These are phyloP conservation scores for Henicopernis longicauda DNA, from an alignment of 2,113 vertebrate species.

Conservation along the genomic window DNA sequence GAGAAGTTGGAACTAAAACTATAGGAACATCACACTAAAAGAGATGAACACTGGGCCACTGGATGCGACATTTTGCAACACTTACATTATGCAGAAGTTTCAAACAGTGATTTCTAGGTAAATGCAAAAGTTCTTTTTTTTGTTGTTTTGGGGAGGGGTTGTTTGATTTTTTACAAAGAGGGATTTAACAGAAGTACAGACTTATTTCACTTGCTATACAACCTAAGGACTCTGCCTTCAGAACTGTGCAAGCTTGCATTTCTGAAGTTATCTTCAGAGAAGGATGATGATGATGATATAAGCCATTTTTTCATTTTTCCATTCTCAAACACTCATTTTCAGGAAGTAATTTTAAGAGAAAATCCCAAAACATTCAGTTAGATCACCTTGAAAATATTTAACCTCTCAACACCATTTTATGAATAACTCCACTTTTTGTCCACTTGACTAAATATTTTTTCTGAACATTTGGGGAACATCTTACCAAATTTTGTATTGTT, in stretches of 20 bases:
- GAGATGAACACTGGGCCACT: neutral
- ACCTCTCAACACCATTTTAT: neutral
- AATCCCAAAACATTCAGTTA: neutral
- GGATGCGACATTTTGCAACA: neutral
- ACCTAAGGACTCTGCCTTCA: neutral
- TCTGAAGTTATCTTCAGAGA: slow-evolving; percentile 17
- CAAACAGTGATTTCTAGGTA: slow-evolving; percentile 30
- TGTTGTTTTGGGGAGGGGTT: neutral
- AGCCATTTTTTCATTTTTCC: neutral
- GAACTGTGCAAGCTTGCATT: neutral
- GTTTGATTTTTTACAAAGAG: neutral
- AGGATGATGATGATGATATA: neutral
- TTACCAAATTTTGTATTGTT: neutral
- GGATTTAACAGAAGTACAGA: neutral
- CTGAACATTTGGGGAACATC: neutral
- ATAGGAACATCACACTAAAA: neutral
- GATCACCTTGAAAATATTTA: neutral
- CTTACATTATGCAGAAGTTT: slow-evolving; percentile 26
- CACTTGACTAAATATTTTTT: neutral
- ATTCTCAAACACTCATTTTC: neutral
- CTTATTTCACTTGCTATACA: neutral
- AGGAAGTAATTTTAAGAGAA: neutral
- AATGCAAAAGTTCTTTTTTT: neutral
- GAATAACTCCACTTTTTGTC: neutral
- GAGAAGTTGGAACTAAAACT: slow-evolving; percentile 1